Conservation (phyloP, 2,888 invertebrate species). For the Corbicula japonica region DNA sequence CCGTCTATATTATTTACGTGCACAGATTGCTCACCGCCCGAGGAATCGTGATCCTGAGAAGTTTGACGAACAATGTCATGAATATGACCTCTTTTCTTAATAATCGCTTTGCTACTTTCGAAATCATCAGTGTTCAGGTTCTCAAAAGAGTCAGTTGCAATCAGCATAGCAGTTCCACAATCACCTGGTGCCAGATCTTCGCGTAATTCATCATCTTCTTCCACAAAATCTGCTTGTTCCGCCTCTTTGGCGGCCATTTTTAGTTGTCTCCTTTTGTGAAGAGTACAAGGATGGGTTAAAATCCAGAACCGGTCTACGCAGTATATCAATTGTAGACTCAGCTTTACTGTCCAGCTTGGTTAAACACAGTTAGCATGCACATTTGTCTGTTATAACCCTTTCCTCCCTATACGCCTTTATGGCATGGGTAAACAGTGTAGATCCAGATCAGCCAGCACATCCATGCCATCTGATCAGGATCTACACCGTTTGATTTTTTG, state of each 20-base stretch:
- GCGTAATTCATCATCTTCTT: slow-evolving; percentile 75
- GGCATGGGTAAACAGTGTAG: too few species aligned
- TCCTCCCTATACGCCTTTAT: too few species aligned
- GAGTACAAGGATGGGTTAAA: too few species aligned
- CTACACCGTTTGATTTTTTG: too few species aligned
- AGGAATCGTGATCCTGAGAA: slow-evolving; percentile 48
- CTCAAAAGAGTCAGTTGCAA: slow-evolving; percentile 87
- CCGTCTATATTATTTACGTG: slow-evolving; percentile 19
- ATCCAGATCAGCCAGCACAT: too few species aligned
- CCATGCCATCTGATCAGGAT: too few species aligned
- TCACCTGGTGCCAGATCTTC: slow-evolving; percentile 88
- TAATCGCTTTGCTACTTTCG: slow-evolving; percentile 50
- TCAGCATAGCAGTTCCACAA: slow-evolving; percentile 90
- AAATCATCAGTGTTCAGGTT: slow-evolving; percentile 77
- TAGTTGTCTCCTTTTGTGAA: too few species aligned
- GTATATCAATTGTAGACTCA: too few species aligned
- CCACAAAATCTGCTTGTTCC: slow-evolving; percentile 72
- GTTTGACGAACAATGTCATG: slow-evolving; percentile 73
- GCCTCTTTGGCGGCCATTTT: slow-evolving; percentile 81
- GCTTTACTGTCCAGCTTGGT: too few species aligned
- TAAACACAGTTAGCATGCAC: too few species aligned
- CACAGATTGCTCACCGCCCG: slow-evolving; percentile 11
- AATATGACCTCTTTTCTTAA: slow-evolving; percentile 66
- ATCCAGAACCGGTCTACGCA: too few species aligned
- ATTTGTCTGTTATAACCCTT: too few species aligned